phyloP scores from a whole-genome alignment of 53 echinoderm and acorn worm genomes.

The Echinometra lucunter region DNA sequence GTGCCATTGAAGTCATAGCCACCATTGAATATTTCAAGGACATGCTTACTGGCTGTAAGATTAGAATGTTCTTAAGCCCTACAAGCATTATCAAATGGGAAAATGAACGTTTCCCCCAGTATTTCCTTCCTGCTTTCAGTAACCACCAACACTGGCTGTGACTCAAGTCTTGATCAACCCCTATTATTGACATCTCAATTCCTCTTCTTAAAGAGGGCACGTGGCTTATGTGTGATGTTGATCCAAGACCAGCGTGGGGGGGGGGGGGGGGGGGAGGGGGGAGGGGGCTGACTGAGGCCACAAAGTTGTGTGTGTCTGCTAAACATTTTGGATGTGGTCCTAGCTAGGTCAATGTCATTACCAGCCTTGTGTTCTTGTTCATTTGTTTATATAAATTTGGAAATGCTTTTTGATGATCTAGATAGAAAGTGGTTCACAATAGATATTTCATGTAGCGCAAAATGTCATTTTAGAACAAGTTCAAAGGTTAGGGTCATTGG shows the following conservation, averaged over 20 bases:
- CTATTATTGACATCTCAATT: background rate
- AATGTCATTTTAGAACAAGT: background rate
- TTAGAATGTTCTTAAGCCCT: background rate
- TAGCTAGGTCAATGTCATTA: conserved; percentile 28
- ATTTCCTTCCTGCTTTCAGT: background rate
- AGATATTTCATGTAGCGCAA: background rate
- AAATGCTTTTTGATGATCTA: background rate
- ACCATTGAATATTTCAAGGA: background rate
- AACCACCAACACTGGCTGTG: background rate
- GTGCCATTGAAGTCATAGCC: background rate
- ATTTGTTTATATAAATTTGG: background rate
- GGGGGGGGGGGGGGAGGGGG: too few relatives aligned
- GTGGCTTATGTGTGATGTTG: background rate
- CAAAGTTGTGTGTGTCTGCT: background rate
- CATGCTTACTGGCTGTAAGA: background rate
- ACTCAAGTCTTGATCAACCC: background rate
- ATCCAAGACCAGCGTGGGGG: background rate
- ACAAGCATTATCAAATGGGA: background rate
- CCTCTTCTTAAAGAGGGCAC: background rate
- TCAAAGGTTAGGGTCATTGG: conserved; percentile 22
- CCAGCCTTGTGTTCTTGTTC: conserved; percentile 20
- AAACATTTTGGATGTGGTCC: background rate
- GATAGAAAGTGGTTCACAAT: conserved; percentile 25
- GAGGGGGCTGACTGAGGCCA: background rate
- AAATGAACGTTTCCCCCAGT: background rate